Percentiles rank a stretch among this genome's conserved stretches.
These are phyloP conservation scores for Magallana gigas DNA, from an alignment of 1,140 invertebrate genomes.

Conservation along the genomic window DNA sequence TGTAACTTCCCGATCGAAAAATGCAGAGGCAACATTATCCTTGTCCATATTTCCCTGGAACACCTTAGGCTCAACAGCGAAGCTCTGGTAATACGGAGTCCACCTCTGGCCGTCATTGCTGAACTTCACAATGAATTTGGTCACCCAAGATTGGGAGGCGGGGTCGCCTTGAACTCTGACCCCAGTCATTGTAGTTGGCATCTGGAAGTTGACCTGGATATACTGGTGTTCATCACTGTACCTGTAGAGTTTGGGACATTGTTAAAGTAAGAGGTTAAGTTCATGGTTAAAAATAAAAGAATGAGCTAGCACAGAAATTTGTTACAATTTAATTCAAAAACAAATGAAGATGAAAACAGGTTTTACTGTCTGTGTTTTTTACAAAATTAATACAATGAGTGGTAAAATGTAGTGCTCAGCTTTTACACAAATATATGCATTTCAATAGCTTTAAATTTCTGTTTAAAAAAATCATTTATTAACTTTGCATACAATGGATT, in stretches of 20 bases:
- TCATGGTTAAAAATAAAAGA: neutral
- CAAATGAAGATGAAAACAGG: too few relatives aligned
- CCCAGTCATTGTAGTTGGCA: conserved; percentile 88
- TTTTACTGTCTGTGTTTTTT: too few relatives aligned
- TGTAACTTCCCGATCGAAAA: conserved; percentile 51
- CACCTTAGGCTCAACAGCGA: conserved; percentile 18
- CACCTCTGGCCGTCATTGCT: conserved; percentile 65
- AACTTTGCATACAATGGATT: too few relatives aligned
- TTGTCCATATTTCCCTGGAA: conserved; percentile 65
- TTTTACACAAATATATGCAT: too few relatives aligned
- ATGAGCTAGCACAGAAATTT: too few relatives aligned
- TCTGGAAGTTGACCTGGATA: conserved; percentile 83
- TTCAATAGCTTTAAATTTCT: too few relatives aligned
- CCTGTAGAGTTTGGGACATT: conserved; percentile 1
- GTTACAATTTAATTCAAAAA: too few relatives aligned
- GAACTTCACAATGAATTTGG: conserved; percentile 83
- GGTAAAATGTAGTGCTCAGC: too few relatives aligned
- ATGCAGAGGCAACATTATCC: conserved; percentile 59
- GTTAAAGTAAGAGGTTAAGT: neutral
- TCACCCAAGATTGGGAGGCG: conserved; percentile 83
- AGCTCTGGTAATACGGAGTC: conserved; percentile 47
- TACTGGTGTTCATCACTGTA: conserved; percentile 61
- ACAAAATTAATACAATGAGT: too few relatives aligned
- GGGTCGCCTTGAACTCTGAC: conserved; percentile 84
- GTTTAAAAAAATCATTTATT: too few relatives aligned